Base-by-base conservation (phyloP, 2,888 invertebrate species). In the Litoditis marina region DNA sequence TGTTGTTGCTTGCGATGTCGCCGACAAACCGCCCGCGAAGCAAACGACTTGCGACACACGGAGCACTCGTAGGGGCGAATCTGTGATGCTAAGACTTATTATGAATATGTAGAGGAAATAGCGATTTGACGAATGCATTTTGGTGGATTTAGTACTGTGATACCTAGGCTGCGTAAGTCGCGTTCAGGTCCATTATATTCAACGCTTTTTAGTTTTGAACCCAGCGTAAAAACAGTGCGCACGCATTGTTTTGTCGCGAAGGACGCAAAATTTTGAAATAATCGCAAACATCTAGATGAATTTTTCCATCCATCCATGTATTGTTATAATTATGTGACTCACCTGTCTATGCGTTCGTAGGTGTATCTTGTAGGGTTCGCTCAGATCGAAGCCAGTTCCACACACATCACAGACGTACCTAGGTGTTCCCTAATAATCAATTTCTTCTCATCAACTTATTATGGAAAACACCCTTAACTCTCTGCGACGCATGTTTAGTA, bases 331-430 rank as follows among this genome's bases (percentile, higher is more conserved):
- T 44, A 25, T 49, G 3, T 16, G 22, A 47, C n/a, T 49, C 13
- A 61, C 42, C 28, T 49, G 8, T 27, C n/a, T 27, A 53, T 39
- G 32, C 27, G 13, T 25, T 42, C 60, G 11, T 27, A 60, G 1
- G 13, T 60, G 60, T 4, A 68, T 65, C 54, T 71, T 71, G 56
- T 65, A 71, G 19, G 65, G 69, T 42, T 71, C 71, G 42, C 71
- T 71, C n/a, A 66, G 39, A 28, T 60, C 28, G 32, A 71, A 71
- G 0, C 55, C 44, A 2, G 57, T 36, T 11, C 51, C 62, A 42
- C 71, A 69, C 16, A 53, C 56, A 16, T 66, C 61, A 44, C 71
- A 71, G 2, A 50, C 58, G 34, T 68, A 71, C 32, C 68, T 71
- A 55, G 22, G 60, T n/a, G n/a, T n/a, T n/a, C n/a, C n/a, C n/a